Evolutionary conservation across 1,140 invertebrate genomes (phyloP).

Genomic region (Cryptotermes secundus): DNA sequence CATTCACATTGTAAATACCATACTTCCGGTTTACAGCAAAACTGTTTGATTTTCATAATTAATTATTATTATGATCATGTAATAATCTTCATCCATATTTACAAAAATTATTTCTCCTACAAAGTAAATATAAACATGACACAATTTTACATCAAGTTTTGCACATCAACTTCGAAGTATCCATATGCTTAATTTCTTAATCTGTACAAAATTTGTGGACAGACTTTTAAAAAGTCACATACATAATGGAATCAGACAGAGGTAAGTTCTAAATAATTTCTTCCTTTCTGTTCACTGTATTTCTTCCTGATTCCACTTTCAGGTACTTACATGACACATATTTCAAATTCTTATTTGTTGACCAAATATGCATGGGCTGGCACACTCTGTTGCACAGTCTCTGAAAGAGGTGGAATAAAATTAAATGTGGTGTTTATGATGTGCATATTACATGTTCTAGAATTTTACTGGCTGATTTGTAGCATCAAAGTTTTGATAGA

Average conservation of each 20-base stretch:
- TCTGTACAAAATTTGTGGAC: neutral
- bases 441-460: no score
- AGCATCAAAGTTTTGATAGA: neutral
- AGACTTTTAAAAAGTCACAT: neutral
- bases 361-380: no score
- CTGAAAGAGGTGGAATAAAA: neutral
- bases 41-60: no score
- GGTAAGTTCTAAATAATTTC: neutral
- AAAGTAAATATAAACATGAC: neutral
- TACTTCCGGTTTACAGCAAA: neutral
- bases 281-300: neutral
- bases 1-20: no score
- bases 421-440: neutral
- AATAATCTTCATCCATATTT: neutral
- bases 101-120: neutral
- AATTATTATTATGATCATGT: neutral
- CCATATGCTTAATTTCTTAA: neutral
- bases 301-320: neutral
- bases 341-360: neutral
- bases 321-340: neutral
- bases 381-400: neutral
- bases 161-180: neutral
- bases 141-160: neutral
- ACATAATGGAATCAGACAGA: neutral
- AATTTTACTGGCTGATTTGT: no score